These are phyloP conservation scores for Apeira syringaria DNA, from an alignment of 2,888 invertebrate species.

Conservation along the genomic window DNA sequence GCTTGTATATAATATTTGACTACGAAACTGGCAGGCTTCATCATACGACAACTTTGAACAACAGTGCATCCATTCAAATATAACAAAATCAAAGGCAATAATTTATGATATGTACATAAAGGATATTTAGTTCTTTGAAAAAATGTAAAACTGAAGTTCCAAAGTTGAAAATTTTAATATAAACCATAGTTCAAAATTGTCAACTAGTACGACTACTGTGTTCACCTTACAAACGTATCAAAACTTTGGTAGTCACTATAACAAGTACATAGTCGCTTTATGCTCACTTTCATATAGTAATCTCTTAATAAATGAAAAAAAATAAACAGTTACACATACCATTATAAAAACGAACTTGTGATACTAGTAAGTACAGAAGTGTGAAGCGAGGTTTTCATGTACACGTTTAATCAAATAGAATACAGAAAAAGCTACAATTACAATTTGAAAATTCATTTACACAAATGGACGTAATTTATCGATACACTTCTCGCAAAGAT, in stretches of 20 bases:
- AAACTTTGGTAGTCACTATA: constrained; percentile 21
- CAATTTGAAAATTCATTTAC: constrained; percentile 43
- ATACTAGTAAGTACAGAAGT: constrained; percentile 43
- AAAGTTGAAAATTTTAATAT: constrained; percentile 1
- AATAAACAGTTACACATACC: constrained; percentile 12
- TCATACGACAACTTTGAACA: not conserved
- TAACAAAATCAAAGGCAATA: constrained; percentile 7
- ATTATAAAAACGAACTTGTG: constrained; percentile 37
- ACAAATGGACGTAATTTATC: constrained; percentile 69
- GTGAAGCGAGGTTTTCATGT: constrained; percentile 34
- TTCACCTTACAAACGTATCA: constrained; percentile 6
- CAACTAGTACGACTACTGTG: not conserved
- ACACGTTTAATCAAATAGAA: not conserved
- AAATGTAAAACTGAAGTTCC: constrained; percentile 10
- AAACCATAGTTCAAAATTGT: constrained; percentile 2
- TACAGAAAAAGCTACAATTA: not conserved
- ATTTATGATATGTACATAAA: constrained; percentile 19
- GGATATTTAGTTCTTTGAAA: constrained; percentile 7
- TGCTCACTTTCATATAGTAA: constrained; percentile 9
- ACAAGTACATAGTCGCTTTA: constrained; percentile 13
- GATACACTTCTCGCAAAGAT: constrained; percentile 29
- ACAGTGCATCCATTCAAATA: constrained; percentile 1
- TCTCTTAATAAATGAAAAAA: constrained; percentile 5
- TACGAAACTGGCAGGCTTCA: constrained; percentile 1
- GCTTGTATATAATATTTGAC: too few species aligned